phyloP scores from a whole-genome alignment of 2,797 vertebrate species.

The Enteromius thamalakanensis region DNA sequence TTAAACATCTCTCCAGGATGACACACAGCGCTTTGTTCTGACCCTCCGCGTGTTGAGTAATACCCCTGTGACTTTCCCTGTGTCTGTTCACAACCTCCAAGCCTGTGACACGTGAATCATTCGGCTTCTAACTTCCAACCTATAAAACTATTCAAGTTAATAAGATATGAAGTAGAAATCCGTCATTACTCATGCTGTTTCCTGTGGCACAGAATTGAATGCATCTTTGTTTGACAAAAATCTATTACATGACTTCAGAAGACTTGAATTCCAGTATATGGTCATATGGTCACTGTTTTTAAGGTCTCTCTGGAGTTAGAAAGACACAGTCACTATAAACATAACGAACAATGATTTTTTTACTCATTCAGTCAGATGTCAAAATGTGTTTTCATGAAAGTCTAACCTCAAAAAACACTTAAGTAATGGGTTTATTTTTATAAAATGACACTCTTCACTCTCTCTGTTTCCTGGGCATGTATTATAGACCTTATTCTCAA shows the following conservation, averaged over 20 bases:
- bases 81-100: background rate
- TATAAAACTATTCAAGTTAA: background rate
- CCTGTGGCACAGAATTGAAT: background rate
- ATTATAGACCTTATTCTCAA: background rate
- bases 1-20: conserved; percentile 21
- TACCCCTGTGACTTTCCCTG: background rate
- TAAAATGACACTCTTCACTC: background rate
- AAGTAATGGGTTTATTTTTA: background rate
- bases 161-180: background rate
- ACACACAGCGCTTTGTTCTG: conserved; percentile 17
- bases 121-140: background rate
- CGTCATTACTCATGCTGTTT: background rate
- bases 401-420: background rate
- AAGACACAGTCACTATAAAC: background rate
- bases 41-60: conserved; percentile 35
- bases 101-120: conserved; percentile 3
- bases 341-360: background rate
- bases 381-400: background rate
- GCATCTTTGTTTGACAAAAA: background rate
- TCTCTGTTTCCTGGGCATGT: background rate
- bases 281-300: background rate
- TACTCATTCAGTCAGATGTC: background rate
- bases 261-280: background rate
- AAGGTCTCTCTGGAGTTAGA: background rate
- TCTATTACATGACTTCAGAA: background rate